Evolutionary conservation across 1,140 invertebrate genomes (phyloP).

Genomic region (Temnothorax curvispinosus): DNA sequence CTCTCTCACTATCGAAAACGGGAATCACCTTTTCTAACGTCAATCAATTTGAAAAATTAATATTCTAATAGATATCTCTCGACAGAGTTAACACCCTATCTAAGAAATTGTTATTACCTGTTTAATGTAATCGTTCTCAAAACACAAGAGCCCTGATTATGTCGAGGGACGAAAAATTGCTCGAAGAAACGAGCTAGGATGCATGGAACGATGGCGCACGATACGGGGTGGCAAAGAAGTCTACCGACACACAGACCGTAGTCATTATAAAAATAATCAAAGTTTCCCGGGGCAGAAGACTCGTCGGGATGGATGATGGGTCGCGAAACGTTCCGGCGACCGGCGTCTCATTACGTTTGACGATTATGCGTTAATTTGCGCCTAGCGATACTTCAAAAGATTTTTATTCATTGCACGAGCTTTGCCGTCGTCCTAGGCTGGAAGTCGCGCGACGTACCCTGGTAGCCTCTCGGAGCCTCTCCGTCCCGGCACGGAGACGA

Average conservation of each 20-base stretch:
- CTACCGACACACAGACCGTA: conserved; percentile 61
- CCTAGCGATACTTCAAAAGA: conserved; percentile 85
- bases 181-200: conserved; percentile 4
- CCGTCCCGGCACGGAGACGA: conserved; percentile 64
- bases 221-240: conserved; percentile 26
- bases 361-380: conserved; percentile 86
- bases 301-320: conserved; percentile 53
- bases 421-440: conserved; percentile 66
- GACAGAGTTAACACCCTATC: neutral
- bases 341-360: conserved; percentile 84
- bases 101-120: neutral
- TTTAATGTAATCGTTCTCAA: neutral
- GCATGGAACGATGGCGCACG: neutral
- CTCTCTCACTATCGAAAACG: neutral
- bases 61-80: neutral
- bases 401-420: conserved; percentile 86
- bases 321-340: conserved; percentile 57
- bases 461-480: conserved; percentile 45
- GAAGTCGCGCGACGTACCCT: conserved; percentile 66
- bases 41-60: neutral
- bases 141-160: neutral
- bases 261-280: conserved; percentile 86
- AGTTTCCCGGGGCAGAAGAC: conserved; percentile 77
- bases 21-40: neutral
- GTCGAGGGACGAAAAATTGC: neutral